Evolutionary conservation across 2,113 vertebrate species (phyloP), one percentile per base, ranked within the genome.

Genomic region (Pseudonaja textilis): DNA sequence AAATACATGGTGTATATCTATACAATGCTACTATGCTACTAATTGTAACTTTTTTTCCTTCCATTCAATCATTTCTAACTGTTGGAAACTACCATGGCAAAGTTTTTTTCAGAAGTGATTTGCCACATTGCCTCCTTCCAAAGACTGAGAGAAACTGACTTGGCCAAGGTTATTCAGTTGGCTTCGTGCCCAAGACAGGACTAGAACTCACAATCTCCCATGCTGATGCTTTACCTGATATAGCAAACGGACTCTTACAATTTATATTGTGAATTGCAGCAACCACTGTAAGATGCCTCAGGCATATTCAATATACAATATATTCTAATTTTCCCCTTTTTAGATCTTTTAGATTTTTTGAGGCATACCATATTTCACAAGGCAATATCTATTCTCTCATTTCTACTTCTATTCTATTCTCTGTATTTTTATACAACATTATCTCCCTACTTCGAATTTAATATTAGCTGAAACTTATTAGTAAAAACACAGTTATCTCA

Each of bases 241-340:
- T 29, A 64, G 59, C 59, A 29, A 64, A 64, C 59, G 29, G 25
- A 9, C 25, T 26, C 8, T 61, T 26, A 26, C 59, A 29, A 64
- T 3, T 64, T 64, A 64, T 12, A 64, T 10, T 3, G 42, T 3
- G 1, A 55, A 45, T 0, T 5, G 29, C 39, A 92, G 47, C 14
- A 88, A 89, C 0, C 85, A 87, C 29, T 2, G 0, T 39, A 74
- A 81, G 23, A 50, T n/a, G 42, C 0, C 3, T 59, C n/a, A 29
- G 29, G 55, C 50, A 54, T 85, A 16, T 57, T 59, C 7, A 86
- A 10, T n/a, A 29, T 29, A 54, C 34, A 39, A 52, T 11, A 39
- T 3, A 92, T 47, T 1, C 26, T n/a, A 50, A 52, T 59, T 34
- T 6, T 0, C 29, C 64, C n/a, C 5, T 18, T 74, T 34, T 74